phyloP scores from a whole-genome alignment of 2,888 invertebrate species.

The Mesochorus sp. region DNA sequence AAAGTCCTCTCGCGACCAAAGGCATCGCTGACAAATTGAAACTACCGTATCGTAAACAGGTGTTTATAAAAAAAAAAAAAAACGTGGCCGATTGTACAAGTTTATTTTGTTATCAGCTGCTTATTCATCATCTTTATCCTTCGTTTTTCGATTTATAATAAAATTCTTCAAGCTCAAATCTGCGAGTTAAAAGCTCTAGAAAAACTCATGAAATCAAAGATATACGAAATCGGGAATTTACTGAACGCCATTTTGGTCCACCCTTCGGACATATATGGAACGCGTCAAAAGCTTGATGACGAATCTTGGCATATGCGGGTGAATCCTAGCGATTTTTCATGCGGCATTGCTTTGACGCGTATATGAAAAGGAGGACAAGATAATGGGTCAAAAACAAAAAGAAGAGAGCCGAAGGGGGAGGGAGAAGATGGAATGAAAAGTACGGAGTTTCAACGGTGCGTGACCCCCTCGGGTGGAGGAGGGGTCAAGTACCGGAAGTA shows the following conservation, averaged over 20 bases:
- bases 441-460: slow-evolving; percentile 70
- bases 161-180: too few relatives aligned
- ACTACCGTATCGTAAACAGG: slow-evolving; percentile 13
- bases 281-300: background rate
- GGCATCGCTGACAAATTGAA: slow-evolving; percentile 36
- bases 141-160: too few relatives aligned
- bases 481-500: slow-evolving; percentile 79
- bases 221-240: too few relatives aligned
- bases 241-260: too few relatives aligned
- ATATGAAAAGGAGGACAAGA: slow-evolving; percentile 36
- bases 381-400: background rate
- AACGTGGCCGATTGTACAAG: background rate
- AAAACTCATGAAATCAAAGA: too few relatives aligned
- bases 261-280: background rate
- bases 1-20: slow-evolving; percentile 22
- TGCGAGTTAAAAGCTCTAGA: too few relatives aligned
- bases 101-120: background rate
- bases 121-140: too few relatives aligned
- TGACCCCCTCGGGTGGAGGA: slow-evolving; percentile 70
- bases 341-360: slow-evolving; percentile 63
- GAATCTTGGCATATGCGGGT: slow-evolving; percentile 58
- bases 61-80: background rate
- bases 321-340: slow-evolving; percentile 70
- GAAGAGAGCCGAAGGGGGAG: slow-evolving; percentile 37
- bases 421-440: slow-evolving; percentile 34